A percentile compares a stretch with the other conserved stretches of the same genome.
phyloP scores from a whole-genome alignment of 2,888 invertebrate genomes.

The Halictus quadricinctus region DNA sequence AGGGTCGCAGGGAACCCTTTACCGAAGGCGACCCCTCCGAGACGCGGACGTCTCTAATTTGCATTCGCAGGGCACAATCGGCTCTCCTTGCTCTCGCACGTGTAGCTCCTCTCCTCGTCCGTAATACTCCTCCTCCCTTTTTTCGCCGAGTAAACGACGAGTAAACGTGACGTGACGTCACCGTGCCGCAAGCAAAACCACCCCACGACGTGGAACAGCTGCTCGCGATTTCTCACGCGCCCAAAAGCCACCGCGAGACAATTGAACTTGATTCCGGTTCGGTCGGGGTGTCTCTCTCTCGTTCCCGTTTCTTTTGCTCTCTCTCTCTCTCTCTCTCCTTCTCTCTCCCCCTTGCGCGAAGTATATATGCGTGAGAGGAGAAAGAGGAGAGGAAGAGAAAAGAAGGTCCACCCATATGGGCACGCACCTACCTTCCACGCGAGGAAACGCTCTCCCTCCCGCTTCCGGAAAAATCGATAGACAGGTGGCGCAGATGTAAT shows the following conservation, averaged over 20 bases:
- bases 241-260: slow-evolving; percentile 81
- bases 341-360: neutral
- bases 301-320: neutral
- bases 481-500: slow-evolving; percentile 70
- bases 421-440: slow-evolving; percentile 60
- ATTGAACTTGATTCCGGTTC: slow-evolving; percentile 79
- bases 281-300: slow-evolving; percentile 61
- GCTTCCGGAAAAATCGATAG: slow-evolving; percentile 73
- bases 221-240: slow-evolving; percentile 81
- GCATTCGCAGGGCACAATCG: slow-evolving; percentile 58
- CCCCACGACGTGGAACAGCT: slow-evolving; percentile 73
- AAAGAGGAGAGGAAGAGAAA: slow-evolving; percentile 47
- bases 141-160: slow-evolving; percentile 52
- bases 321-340: slow-evolving; percentile 17
- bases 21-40: slow-evolving; percentile 57
- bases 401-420: slow-evolving; percentile 66
- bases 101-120: slow-evolving; percentile 39
- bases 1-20: slow-evolving; percentile 65
- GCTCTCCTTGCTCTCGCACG: slow-evolving; percentile 54
- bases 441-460: slow-evolving; percentile 32
- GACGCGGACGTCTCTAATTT: slow-evolving; percentile 69
- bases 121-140: slow-evolving; percentile 36
- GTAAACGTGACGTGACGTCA: slow-evolving; percentile 67
- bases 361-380: slow-evolving; percentile 43
- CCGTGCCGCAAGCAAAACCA: slow-evolving; percentile 43